Evolutionary conservation across 1,140 invertebrate genomes (phyloP).

Genomic region (Araneus ventricosus): DNA sequence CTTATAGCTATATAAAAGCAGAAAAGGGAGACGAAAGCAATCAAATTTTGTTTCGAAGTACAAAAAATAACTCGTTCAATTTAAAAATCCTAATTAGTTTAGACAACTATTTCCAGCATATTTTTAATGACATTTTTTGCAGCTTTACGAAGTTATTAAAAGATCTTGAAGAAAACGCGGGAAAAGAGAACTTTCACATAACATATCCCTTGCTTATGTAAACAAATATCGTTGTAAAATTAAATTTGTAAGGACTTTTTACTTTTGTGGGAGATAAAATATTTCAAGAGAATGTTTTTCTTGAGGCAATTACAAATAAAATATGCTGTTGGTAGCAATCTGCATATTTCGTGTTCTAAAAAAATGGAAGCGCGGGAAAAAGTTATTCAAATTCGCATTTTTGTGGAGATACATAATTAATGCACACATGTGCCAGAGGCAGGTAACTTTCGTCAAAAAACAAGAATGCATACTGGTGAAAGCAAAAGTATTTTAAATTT

Average conservation of each 20-base stretch:
- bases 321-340: background rate
- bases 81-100: constrained; percentile 15
- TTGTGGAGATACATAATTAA: background rate
- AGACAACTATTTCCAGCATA: background rate
- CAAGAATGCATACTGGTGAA: background rate
- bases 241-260: constrained; percentile 9
- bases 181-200: background rate
- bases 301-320: background rate
- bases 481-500: background rate
- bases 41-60: background rate
- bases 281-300: background rate
- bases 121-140: constrained; percentile 28
- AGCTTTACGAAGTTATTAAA: constrained; percentile 2
- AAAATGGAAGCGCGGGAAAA: background rate
- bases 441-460: background rate
- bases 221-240: constrained; percentile 13
- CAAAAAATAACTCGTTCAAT: background rate
- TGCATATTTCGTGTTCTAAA: background rate
- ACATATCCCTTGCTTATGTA: background rate
- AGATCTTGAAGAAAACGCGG: background rate
- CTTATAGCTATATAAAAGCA: background rate
- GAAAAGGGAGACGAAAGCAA: background rate
- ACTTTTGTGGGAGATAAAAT: background rate
- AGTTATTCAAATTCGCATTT: background rate
- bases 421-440: background rate